A percentile compares a stretch with the other conserved stretches of the same genome.
Conservation (phyloP, 2,113 vertebrate species). For the Polypterus senegalus region DNA sequence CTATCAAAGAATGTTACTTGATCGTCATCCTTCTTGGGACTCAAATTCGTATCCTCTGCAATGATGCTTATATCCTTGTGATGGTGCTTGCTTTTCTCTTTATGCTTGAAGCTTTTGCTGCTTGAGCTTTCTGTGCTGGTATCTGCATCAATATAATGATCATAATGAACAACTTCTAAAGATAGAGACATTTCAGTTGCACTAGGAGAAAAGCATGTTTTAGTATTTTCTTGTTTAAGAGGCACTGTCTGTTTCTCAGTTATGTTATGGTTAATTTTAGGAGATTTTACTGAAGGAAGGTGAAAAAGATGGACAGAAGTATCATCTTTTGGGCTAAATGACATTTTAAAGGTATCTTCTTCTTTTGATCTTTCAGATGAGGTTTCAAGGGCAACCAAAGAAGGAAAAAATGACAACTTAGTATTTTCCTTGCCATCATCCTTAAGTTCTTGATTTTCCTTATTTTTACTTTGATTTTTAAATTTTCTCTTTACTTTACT, state of each 20-base stretch:
- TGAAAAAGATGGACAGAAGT: constrained; percentile 87
- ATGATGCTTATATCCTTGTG: constrained; percentile 75
- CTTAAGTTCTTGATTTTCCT: constrained; percentile 86
- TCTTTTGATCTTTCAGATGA: constrained; percentile 69
- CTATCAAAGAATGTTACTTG: constrained; percentile 61
- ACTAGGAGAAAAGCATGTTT: constrained; percentile 70
- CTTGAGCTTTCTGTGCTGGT: constrained; percentile 79
- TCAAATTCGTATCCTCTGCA: constrained; percentile 63
- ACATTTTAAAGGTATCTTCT: constrained; percentile 86
- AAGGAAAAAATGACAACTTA: constrained; percentile 60
- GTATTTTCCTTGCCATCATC: constrained; percentile 82
- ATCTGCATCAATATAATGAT: constrained; percentile 73
- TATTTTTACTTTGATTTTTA: constrained; percentile 94
- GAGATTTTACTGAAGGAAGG: constrained; percentile 76
- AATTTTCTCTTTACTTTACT: constrained; percentile 89
- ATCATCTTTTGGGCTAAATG: constrained; percentile 91
- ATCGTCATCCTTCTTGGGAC: constrained; percentile 72
- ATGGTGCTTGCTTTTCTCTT: constrained; percentile 88
- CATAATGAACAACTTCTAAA: constrained; percentile 64
- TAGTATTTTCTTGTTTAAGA: constrained; percentile 86
- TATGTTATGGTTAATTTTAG: constrained; percentile 78
- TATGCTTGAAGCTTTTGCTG: constrained; percentile 84
- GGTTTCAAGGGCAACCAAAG: constrained; percentile 55
- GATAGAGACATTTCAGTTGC: constrained; percentile 61
- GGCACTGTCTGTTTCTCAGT: constrained; percentile 75